Percentiles rank a stretch among this genome's conserved stretches.
These are phyloP conservation scores for Dermatemys mawii DNA, from an alignment of 2,113 vertebrate genomes.

Conservation along the genomic window DNA sequence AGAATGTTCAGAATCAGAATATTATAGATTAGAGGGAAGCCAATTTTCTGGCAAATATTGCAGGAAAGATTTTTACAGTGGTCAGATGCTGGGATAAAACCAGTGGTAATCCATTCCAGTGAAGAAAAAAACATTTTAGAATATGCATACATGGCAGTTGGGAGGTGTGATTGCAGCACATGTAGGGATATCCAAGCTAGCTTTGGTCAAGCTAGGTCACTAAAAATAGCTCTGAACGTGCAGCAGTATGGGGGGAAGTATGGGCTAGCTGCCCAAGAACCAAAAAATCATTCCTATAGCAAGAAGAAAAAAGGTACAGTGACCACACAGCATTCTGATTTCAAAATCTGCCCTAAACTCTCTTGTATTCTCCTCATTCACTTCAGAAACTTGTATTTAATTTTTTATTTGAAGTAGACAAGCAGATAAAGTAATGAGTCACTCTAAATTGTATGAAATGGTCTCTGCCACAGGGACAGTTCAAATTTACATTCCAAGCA, in stretches of 20 bases:
- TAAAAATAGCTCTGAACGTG: no score
- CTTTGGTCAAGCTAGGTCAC: no score
- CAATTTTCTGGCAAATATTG: slow-evolving; percentile 22
- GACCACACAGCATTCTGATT: not conserved
- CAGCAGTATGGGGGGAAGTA: not conserved
- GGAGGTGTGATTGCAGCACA: no score
- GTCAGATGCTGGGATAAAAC: not conserved
- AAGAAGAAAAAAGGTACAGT: not conserved
- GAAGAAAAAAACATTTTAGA: not conserved
- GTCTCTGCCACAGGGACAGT: rapidly evolving
- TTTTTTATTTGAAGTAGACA: not conserved
- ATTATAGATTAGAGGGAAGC: not conserved
- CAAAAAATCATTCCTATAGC: not conserved
- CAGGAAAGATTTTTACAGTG: not conserved
- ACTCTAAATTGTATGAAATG: not conserved
- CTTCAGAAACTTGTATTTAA: not conserved
- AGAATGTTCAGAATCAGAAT: not conserved
- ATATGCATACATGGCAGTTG: no score
- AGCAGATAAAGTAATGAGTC: not conserved
- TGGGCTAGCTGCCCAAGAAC: not conserved
- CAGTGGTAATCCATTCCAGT: rapidly evolving
- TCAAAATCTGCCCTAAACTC: not conserved
- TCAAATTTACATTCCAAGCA: not conserved
- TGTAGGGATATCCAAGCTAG: no score
- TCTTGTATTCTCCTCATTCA: rapidly evolving